Evolutionary conservation across 2,888 invertebrate genomes (phyloP).

Genomic region (Amiota communis): DNA sequence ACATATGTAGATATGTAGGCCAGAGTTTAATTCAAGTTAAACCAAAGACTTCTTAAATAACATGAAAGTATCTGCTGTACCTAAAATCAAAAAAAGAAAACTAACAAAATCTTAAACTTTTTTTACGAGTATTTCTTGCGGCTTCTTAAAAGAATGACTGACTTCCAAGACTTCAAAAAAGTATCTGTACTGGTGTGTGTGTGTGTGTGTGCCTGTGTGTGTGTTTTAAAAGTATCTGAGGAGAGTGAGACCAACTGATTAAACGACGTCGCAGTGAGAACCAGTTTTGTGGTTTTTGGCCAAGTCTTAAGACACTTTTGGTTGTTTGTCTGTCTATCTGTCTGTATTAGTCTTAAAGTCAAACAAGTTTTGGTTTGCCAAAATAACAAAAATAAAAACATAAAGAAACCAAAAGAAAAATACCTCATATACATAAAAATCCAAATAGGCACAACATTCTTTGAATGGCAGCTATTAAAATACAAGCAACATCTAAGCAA

Average conservation of each 20-base stretch:
- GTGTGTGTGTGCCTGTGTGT: too few species aligned
- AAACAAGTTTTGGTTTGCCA: constrained; percentile 17
- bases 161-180: not conserved
- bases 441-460: not conserved
- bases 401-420: not conserved
- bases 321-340: not conserved
- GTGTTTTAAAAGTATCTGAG: too few species aligned
- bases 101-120: constrained; percentile 4
- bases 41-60: too few species aligned
- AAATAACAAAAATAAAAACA: constrained; percentile 2
- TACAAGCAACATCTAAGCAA: not conserved
- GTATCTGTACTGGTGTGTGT: too few species aligned
- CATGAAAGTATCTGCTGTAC: too few species aligned
- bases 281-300: constrained; percentile 18
- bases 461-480: constrained; percentile 7
- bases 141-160: constrained; percentile 15
- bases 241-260: too few species aligned
- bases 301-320: constrained; percentile 1
- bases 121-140: constrained; percentile 5
- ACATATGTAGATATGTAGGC: too few species aligned
- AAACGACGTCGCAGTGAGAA: constrained; percentile 1
- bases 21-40: too few species aligned
- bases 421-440: constrained; percentile 14
- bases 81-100: not conserved
- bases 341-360: not conserved